Conservation (phyloP, 1,140 invertebrate species). For the Bombus superbus region DNA sequence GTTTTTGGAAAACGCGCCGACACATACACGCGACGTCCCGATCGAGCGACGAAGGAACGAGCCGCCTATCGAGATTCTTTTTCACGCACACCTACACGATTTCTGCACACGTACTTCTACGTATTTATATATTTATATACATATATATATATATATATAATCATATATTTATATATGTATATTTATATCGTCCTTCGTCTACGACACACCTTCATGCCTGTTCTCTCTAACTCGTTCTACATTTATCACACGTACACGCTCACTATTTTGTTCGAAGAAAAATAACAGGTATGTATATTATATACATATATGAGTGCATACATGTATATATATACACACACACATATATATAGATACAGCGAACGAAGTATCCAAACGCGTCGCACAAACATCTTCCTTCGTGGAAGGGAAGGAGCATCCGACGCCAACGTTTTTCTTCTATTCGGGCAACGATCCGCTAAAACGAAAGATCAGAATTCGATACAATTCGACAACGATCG, state of each 20-base stretch:
- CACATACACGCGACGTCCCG: background rate
- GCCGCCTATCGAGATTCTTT: conserved; percentile 33
- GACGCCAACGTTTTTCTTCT: background rate
- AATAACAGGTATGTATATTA: conserved; percentile 67
- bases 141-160: conserved; percentile 29
- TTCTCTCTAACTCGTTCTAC: background rate
- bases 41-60: conserved; percentile 49
- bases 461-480: background rate
- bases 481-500: background rate
- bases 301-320: conserved; percentile 48
- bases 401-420: background rate
- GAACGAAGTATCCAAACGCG: conserved; percentile 24
- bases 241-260: conserved; percentile 45
- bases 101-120: background rate
- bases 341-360: conserved; percentile 50
- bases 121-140: conserved; percentile 4
- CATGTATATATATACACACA: too few relatives aligned
- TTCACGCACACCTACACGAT: conserved; percentile 21
- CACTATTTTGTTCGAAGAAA: conserved; percentile 57
- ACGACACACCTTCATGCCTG: conserved; percentile 5
- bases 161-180: conserved; percentile 36
- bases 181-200: conserved; percentile 9
- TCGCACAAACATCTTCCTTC: background rate
- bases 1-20: background rate
- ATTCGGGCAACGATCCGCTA: background rate